A percentile compares a stretch with the other conserved stretches of the same genome.
These are phyloP conservation scores for Nymphalis polychloros DNA, from an alignment of 2,888 invertebrate species.

Conservation along the genomic window DNA sequence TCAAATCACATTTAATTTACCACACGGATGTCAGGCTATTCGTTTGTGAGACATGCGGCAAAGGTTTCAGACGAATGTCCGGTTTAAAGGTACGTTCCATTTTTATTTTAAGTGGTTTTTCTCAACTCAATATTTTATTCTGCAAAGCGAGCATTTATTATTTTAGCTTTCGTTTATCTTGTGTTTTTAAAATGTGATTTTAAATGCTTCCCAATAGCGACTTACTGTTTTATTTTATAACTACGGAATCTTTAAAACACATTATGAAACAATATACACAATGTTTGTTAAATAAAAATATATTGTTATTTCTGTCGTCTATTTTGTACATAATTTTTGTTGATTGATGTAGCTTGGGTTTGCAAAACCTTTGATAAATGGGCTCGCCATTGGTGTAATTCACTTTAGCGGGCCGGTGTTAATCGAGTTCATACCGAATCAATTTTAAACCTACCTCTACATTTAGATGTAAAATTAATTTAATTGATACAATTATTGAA, in stretches of 20 bases:
- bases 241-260: no score
- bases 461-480: not conserved
- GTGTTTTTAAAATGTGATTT: no score
- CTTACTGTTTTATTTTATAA: no score
- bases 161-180: no score
- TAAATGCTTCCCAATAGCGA: no score
- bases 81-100: conserved; percentile 50
- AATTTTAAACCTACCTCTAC: conserved; percentile 1
- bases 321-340: not conserved
- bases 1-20: conserved; percentile 49
- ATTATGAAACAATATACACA: no score
- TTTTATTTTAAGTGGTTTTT: not conserved
- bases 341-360: conserved; percentile 10
- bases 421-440: conserved; percentile 9
- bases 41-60: conserved; percentile 61
- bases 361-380: conserved; percentile 6
- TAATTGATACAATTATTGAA: not conserved
- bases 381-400: conserved; percentile 3
- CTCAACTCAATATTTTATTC: not conserved
- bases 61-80: conserved; percentile 46
- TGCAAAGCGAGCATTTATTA: not conserved
- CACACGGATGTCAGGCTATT: conserved; percentile 46
- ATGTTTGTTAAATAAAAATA: not conserved
- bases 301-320: not conserved
- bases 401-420: conserved; percentile 3